These are phyloP conservation scores for Tachysurus fulvidraco DNA, from an alignment of 2,113 vertebrate genomes.

Conservation along the genomic window DNA sequence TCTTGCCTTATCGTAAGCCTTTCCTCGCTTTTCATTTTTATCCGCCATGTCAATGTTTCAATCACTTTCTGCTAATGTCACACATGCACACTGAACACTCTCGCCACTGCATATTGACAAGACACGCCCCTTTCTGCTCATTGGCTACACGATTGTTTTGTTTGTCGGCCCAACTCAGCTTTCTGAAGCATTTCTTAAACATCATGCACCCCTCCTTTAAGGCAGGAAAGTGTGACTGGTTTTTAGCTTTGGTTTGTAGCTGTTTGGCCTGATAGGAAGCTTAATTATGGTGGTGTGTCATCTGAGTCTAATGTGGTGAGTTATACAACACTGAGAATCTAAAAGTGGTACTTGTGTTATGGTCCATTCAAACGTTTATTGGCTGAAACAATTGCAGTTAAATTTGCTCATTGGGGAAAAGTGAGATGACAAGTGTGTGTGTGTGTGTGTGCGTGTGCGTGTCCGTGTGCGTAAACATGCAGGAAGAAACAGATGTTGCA, in stretches of 20 bases:
- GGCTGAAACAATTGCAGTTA: background rate
- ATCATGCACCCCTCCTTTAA: background rate
- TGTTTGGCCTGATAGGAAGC: background rate
- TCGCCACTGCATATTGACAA: too few species aligned
- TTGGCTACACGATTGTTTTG: too few species aligned
- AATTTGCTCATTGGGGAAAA: background rate
- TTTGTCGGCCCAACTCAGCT: too few species aligned
- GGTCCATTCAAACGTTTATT: background rate
- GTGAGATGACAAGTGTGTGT: background rate
- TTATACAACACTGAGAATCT: background rate
- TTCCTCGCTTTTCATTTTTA: too few species aligned
- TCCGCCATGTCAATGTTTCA: too few species aligned
- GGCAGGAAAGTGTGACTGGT: background rate
- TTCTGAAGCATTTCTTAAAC: too few species aligned
- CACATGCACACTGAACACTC: too few species aligned
- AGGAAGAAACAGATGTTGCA: slow-evolving; percentile 70
- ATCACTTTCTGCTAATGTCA: too few species aligned
- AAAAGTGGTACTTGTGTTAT: background rate
- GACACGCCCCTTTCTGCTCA: too few species aligned
- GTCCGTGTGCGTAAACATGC: slow-evolving; percentile 45
- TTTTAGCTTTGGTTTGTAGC: background rate
- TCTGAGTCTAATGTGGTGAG: background rate
- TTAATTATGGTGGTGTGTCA: background rate
- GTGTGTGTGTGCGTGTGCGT: background rate
- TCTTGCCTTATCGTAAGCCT: too few species aligned